Evolutionary conservation across 2,797 vertebrate genomes (phyloP).

Genomic region (Myotis planiceps): DNA sequence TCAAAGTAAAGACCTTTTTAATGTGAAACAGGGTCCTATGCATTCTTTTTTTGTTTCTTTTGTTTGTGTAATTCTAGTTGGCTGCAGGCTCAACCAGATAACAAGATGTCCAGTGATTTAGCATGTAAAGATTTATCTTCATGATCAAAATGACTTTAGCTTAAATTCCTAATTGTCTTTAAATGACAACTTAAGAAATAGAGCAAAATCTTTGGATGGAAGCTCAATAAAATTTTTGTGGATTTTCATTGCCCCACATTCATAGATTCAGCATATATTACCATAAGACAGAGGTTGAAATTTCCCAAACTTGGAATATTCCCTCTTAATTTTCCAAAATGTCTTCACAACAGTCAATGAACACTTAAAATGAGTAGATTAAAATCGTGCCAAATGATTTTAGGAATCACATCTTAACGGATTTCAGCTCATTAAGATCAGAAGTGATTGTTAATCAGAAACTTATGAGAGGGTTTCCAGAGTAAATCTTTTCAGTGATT

Average conservation of each 20-base stretch:
- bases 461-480: background rate
- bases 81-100: background rate
- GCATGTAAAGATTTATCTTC: background rate
- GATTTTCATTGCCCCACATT: background rate
- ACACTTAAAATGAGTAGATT: slow-evolving; percentile 12
- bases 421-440: slow-evolving; percentile 13
- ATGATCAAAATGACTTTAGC: slow-evolving; percentile 19
- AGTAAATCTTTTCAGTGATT: slow-evolving; percentile 6
- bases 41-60: background rate
- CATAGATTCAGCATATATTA: background rate
- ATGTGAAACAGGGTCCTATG: background rate
- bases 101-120: slow-evolving; percentile 18
- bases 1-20: slow-evolving; percentile 32
- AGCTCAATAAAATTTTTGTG: background rate
- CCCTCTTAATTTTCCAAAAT: slow-evolving; percentile 12
- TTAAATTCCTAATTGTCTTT: slow-evolving; percentile 45
- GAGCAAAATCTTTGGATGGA: slow-evolving; percentile 16
- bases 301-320: slow-evolving; percentile 34
- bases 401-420: slow-evolving; percentile 8
- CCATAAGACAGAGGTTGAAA: background rate
- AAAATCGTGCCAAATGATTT: slow-evolving; percentile 2
- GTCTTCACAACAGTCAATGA: background rate
- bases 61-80: background rate
- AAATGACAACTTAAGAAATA: slow-evolving; percentile 38
- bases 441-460: slow-evolving; percentile 42